phyloP scores from a whole-genome alignment of 2,113 vertebrate species.

The Pangasianodon gigas region DNA sequence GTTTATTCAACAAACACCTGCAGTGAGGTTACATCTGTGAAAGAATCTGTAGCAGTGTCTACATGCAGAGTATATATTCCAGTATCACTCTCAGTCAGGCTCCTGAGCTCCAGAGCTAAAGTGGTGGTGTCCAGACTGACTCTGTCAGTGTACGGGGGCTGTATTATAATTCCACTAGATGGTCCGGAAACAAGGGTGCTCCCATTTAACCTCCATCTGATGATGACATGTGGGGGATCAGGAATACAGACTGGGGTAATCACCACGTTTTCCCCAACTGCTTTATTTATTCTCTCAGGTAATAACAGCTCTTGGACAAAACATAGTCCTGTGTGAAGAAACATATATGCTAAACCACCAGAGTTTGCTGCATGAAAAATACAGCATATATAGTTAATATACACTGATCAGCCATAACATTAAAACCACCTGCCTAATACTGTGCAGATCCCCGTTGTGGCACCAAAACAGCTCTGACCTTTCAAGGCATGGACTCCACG shows the following conservation, averaged over 20 bases:
- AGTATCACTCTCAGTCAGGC: conserved; percentile 51
- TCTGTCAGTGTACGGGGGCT: background rate
- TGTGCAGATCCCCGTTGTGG: too few species aligned
- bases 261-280: background rate
- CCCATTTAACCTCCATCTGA: background rate
- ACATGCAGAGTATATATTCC: background rate
- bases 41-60: accelerated
- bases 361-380: too few species aligned
- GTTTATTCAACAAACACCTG: background rate
- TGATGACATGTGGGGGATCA: accelerated
- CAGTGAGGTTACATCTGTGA: background rate
- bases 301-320: background rate
- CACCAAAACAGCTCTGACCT: too few species aligned
- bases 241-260: background rate
- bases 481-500: too few species aligned
- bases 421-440: too few species aligned
- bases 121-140: conserved; percentile 3
- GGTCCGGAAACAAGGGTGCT: background rate
- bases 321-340: conserved; percentile 8
- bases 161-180: conserved; percentile 30
- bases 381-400: too few species aligned
- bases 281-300: background rate
- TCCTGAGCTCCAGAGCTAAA: conserved; percentile 61
- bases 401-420: too few species aligned
- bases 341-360: background rate